Percentiles rank a stretch among this genome's conserved stretches.
Evolutionary conservation across 2,888 invertebrate species (phyloP).

Genomic region (Xiphydria camelus): DNA sequence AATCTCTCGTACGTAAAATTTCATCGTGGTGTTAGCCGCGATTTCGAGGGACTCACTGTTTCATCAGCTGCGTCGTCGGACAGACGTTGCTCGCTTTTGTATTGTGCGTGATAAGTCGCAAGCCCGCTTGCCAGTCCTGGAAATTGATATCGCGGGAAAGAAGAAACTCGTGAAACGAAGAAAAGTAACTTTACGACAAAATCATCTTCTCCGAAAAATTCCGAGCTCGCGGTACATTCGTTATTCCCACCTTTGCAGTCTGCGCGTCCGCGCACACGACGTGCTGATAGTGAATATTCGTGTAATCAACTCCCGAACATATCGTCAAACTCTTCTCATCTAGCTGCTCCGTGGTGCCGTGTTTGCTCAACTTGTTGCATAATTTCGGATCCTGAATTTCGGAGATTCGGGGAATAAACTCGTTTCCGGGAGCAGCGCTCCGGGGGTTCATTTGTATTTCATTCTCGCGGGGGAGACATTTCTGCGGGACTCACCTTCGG

Average conservation of each 20-base stretch:
- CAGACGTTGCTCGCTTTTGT: slow-evolving; percentile 93
- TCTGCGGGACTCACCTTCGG: too few species aligned
- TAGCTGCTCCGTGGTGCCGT: slow-evolving; percentile 48
- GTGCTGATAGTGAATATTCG: slow-evolving; percentile 64
- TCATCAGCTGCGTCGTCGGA: slow-evolving; percentile 88
- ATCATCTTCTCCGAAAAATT: background rate
- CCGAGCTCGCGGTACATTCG: too few species aligned
- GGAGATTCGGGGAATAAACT: background rate
- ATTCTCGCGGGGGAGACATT: too few species aligned
- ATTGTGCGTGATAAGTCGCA: slow-evolving; percentile 87
- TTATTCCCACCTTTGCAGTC: slow-evolving; percentile 58
- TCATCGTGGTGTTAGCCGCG: too few species aligned
- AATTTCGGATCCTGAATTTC: slow-evolving; percentile 57
- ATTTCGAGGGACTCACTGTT: slow-evolving; percentile 96
- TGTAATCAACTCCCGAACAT: slow-evolving; percentile 65
- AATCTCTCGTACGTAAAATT: too few species aligned
- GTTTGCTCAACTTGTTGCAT: slow-evolving; percentile 52
- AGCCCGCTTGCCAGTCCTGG: slow-evolving; percentile 86
- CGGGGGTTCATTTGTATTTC: too few species aligned
- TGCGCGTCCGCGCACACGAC: slow-evolving; percentile 63
- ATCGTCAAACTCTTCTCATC: slow-evolving; percentile 65
- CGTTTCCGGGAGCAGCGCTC: too few species aligned
- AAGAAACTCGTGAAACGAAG: too few species aligned
- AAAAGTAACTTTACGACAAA: slow-evolving; percentile 29
- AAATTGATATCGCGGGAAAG: too few species aligned